Conservation (phyloP, 2,797 vertebrate species). For the Silurus aristotelis region DNA sequence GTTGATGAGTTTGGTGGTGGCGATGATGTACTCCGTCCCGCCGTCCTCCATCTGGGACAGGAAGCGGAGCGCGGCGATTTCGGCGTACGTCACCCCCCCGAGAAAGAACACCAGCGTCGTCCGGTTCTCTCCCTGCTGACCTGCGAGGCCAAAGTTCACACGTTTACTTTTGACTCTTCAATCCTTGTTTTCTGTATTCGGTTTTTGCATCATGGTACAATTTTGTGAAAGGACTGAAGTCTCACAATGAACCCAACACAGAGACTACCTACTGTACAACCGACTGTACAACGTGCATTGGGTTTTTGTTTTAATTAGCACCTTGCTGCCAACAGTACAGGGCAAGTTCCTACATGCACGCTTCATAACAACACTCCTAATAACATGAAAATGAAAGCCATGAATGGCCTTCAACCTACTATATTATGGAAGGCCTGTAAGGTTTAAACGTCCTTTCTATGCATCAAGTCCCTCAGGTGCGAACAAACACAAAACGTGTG, state of each 20-base stretch:
- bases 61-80: slow-evolving; percentile 93
- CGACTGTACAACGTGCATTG: neutral
- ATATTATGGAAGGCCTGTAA: neutral
- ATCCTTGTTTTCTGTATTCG: neutral
- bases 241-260: neutral
- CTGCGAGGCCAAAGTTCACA: slow-evolving; percentile 64
- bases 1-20: slow-evolving; percentile 94
- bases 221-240: neutral
- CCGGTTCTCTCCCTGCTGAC: slow-evolving; percentile 93
- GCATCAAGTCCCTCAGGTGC: neutral
- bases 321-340: slow-evolving; percentile 21
- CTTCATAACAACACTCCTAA: slow-evolving; percentile 12
- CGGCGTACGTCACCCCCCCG: slow-evolving; percentile 92
- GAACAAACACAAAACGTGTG: slow-evolving; percentile 39
- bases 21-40: slow-evolving; percentile 94
- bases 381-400: neutral
- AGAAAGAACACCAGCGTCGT: slow-evolving; percentile 95
- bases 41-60: slow-evolving; percentile 97
- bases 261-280: neutral
- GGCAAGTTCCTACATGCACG: slow-evolving; percentile 32
- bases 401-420: neutral
- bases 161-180: neutral
- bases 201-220: neutral
- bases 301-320: slow-evolving; percentile 33
- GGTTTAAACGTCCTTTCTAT: neutral